These are phyloP conservation scores for Semicossyphus pulcher DNA, from an alignment of 2,113 vertebrate genomes.

Conservation along the genomic window DNA sequence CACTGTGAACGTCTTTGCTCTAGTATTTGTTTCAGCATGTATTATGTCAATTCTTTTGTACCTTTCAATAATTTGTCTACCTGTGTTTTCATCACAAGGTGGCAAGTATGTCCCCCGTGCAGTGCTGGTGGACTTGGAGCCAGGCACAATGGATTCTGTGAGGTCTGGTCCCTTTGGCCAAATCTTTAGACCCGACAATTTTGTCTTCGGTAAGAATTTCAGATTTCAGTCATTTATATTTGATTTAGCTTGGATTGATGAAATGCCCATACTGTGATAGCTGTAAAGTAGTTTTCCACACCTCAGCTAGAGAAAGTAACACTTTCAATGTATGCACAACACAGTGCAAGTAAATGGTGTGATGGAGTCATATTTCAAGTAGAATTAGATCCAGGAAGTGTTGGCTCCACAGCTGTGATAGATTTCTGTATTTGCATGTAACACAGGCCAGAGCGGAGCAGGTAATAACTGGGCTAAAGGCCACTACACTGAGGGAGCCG, in stretches of 20 bases:
- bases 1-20: background rate
- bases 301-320: background rate
- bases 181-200: slow-evolving; percentile 74
- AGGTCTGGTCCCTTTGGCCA: slow-evolving; percentile 73
- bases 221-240: background rate
- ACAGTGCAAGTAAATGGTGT: background rate
- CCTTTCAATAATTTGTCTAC: background rate
- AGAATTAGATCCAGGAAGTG: background rate
- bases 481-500: slow-evolving; percentile 75
- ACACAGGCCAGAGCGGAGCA: slow-evolving; percentile 71
- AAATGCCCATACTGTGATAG: background rate
- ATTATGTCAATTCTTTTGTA: background rate
- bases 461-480: slow-evolving; percentile 76
- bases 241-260: background rate
- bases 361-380: background rate
- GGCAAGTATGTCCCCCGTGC: slow-evolving; percentile 75
- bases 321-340: background rate
- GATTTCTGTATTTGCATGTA: slow-evolving; percentile 15
- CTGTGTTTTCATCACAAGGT: slow-evolving; percentile 38
- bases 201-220: slow-evolving; percentile 70
- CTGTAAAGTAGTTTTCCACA: background rate
- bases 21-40: background rate
- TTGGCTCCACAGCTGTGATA: background rate
- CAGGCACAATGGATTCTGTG: slow-evolving; percentile 75
- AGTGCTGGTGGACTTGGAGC: slow-evolving; percentile 73